phyloP scores from a whole-genome alignment of 2,113 vertebrate species.

The Cygnus buccinator region DNA sequence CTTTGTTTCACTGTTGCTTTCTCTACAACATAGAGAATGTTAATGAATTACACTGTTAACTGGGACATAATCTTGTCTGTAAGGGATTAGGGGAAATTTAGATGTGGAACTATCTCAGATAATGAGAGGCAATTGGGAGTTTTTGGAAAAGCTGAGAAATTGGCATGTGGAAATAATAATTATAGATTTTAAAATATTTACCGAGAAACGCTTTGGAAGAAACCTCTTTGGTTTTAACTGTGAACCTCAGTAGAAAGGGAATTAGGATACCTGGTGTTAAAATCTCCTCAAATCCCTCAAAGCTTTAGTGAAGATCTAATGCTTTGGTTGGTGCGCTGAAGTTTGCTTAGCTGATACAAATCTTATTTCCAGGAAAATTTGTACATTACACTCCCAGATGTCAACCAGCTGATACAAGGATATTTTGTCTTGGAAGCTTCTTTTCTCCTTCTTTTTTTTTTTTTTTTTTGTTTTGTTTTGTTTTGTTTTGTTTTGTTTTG shows the following conservation, averaged over 20 bases:
- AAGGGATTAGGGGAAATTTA: slow-evolving; percentile 73
- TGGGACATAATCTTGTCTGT: slow-evolving; percentile 69
- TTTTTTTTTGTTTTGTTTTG: slow-evolving; percentile 39
- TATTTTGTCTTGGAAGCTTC: slow-evolving; percentile 53
- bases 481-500: slow-evolving; percentile 24
- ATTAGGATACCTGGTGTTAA: slow-evolving; percentile 59
- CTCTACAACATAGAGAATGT: slow-evolving; percentile 56
- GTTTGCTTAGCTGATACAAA: slow-evolving; percentile 55
- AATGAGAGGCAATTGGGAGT: slow-evolving; percentile 70
- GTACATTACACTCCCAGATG: slow-evolving; percentile 30
- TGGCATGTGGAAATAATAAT: slow-evolving; percentile 72
- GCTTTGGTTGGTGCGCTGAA: neutral
- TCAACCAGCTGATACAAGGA: slow-evolving; percentile 27
- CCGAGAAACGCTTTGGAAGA: slow-evolving; percentile 5
- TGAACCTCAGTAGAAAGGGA: slow-evolving; percentile 5
- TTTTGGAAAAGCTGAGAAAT: slow-evolving; percentile 38
- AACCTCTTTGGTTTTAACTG: slow-evolving; percentile 22
- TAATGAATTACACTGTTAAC: slow-evolving; percentile 72
- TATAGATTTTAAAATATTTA: slow-evolving; percentile 73
- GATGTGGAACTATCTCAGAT: slow-evolving; percentile 63
- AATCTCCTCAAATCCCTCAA: slow-evolving; percentile 58
- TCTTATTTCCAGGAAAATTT: slow-evolving; percentile 45
- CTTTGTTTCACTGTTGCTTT: slow-evolving; percentile 58
- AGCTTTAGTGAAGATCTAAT: slow-evolving; percentile 50
- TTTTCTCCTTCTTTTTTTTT: slow-evolving; percentile 55